A percentile compares a stretch with the other conserved stretches of the same genome.
Conservation (phyloP, 2,113 vertebrate genomes). For the Chroicocephalus ridibundus region DNA sequence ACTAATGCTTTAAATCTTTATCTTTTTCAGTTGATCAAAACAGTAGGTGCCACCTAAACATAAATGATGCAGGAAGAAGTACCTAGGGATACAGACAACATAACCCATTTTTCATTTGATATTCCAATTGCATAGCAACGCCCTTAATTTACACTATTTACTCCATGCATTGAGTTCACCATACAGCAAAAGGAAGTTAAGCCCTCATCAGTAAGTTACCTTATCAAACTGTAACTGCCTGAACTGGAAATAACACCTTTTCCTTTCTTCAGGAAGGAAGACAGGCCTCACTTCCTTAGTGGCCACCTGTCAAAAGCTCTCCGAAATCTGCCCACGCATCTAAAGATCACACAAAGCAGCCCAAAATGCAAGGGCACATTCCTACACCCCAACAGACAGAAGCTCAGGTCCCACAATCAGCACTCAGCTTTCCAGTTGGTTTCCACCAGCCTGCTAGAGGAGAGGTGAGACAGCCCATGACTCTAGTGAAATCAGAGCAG, state of each 20-base stretch:
- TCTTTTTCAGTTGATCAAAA: background rate
- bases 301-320: background rate
- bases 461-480: background rate
- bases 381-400: background rate
- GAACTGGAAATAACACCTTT: background rate
- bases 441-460: background rate
- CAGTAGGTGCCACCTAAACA: background rate
- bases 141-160: background rate
- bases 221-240: background rate
- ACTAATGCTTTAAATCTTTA: background rate
- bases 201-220: background rate
- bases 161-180: background rate
- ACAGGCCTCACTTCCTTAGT: background rate
- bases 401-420: rapidly evolving
- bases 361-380: background rate
- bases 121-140: background rate
- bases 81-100: background rate
- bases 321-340: rapidly evolving
- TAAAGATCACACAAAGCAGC: background rate
- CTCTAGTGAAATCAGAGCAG: background rate
- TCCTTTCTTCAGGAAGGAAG: background rate
- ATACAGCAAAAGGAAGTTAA: background rate
- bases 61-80: background rate
- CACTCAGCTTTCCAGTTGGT: background rate
- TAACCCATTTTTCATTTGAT: background rate